Evolutionary conservation across 2,113 vertebrate species (phyloP), one percentile per base, ranked within the genome.

Genomic region (Leuciscus idus): DNA sequence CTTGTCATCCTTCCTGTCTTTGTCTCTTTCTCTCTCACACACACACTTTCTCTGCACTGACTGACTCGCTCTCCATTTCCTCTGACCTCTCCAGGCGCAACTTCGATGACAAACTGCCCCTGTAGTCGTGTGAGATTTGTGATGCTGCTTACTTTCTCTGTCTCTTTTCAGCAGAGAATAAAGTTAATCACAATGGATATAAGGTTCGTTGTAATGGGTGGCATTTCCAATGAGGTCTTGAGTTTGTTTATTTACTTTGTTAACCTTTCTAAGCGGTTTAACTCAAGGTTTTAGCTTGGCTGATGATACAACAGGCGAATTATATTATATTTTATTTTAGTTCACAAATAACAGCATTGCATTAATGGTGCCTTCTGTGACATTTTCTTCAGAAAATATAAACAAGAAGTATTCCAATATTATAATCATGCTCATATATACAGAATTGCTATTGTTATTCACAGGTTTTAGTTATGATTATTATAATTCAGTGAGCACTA

Each of bases 71-170:
- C 82, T 89, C 66, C 79, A 28, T 87, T 88, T 83, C 77, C 81
- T 86, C 23, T 90, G 80, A 84, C 82, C 84, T 86, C 81, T 84
- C 39, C 50, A 66, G 52, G 75, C 68, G 28, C 73, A 15, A 26
- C 43, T 83, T 57, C 1, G 30, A 72, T 86, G 85, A 82, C 28
- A 85, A 50, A 66, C 23, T 76, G 78, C 70, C 74, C 30, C 15
- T 57, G 33, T 70, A 70, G 70, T 89, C 86, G 64, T 86, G 84
- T 87, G 85, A 87, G 85, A 87, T 85, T 74, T 80, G 82, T 46
- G 59, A 68, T 43, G 61, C 66, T 39, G 30, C 74, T n/a, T 36
- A 50, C 9, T 28, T 28, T 70, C 66, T 85, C 39, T 59, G 61
- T 82, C 33, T 77, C 50, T 43, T 59, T 81, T 61, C 77, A 64